Base-by-base conservation (phyloP, 2,113 vertebrate species). In the Cebus imitator region DNA sequence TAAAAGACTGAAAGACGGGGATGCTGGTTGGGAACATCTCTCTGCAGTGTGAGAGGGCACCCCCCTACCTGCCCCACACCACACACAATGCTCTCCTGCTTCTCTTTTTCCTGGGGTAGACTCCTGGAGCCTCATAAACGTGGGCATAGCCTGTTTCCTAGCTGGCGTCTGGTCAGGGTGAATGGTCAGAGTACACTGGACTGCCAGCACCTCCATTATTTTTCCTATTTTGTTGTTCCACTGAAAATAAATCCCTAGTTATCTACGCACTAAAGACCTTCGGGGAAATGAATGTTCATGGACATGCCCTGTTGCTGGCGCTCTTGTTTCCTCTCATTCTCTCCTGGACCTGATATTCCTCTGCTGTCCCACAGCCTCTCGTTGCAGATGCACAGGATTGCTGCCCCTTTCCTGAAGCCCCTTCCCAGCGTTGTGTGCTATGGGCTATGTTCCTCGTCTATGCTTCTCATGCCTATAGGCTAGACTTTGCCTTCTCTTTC, bases 371-470 rank as follows among this genome's bases (percentile, higher is more conserved):
- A 18, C 7, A 7, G 11, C 16, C 21, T 70, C 25, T n/a, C 3
- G 2, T 12, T 6, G 6, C n/a, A n/a, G 18, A 30, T 1, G 0
- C n/a, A 6, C 55, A 2, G 37, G 8, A 25, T 6, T 2, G 10
- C 21, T 3, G 23, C 20, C 2, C 27, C 30, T 14, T n/a, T 64
- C 58, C 3, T 0, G 0, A 2, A 13, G 76, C 14, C 55, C 43
- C 45, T 57, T 13, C 50, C 3, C 12, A 13, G 40, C 6, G 1
- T 0, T 21, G 23, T 1, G 4, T 30, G 2, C 3, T 21, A 21
- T 21, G 50, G 35, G 30, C 16, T 8, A 1, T 16, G 32, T 10
- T 61, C 27, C 30, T 75, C 4, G 6, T 11, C 64, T 43, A 17
- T 30, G 72, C 8, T 25, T 35, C 55, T 20, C 5, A 18, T 7